These are phyloP conservation scores for Dorcus parallelipipedus DNA, from an alignment of 2,888 invertebrate genomes.

Conservation along the genomic window DNA sequence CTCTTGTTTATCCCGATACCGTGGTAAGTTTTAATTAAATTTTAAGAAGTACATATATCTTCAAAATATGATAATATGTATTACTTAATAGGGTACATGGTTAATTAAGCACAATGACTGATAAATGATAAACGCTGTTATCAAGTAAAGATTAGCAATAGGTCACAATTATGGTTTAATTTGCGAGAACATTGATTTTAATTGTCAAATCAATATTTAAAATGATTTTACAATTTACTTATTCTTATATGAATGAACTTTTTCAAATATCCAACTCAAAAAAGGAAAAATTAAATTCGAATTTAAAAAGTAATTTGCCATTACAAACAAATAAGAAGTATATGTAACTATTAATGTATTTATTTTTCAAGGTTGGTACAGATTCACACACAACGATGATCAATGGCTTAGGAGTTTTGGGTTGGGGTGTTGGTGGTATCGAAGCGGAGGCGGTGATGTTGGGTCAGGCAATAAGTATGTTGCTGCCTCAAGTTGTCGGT, in stretches of 20 bases:
- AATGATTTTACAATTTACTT: no score
- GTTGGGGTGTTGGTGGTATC: constrained; percentile 95
- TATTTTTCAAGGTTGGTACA: constrained; percentile 71
- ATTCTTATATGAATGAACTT: no score
- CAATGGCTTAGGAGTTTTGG: constrained; percentile 92
- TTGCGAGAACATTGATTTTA: no score
- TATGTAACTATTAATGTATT: no score
- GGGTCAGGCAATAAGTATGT: constrained; percentile 95
- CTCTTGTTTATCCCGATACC: constrained; percentile 68
- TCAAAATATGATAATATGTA: background rate
- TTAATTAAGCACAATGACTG: background rate
- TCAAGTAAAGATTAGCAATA: no score
- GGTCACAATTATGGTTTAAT: no score
- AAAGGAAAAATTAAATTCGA: no score
- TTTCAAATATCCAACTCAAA: no score
- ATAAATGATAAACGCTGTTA: no score
- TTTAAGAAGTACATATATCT: background rate
- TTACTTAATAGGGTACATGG: background rate
- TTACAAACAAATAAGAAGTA: background rate
- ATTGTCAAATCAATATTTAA: no score
- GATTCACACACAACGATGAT: constrained; percentile 99
- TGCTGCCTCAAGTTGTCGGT: constrained; percentile 93
- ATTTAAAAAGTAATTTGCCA: no score
- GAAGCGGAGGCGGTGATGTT: constrained; percentile 99
- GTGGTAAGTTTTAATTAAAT: constrained; percentile 53